A percentile compares a stretch with the other conserved stretches of the same genome.
These are phyloP conservation scores for Syrrhaptes paradoxus DNA, from an alignment of 2,113 vertebrate species.

Conservation along the genomic window DNA sequence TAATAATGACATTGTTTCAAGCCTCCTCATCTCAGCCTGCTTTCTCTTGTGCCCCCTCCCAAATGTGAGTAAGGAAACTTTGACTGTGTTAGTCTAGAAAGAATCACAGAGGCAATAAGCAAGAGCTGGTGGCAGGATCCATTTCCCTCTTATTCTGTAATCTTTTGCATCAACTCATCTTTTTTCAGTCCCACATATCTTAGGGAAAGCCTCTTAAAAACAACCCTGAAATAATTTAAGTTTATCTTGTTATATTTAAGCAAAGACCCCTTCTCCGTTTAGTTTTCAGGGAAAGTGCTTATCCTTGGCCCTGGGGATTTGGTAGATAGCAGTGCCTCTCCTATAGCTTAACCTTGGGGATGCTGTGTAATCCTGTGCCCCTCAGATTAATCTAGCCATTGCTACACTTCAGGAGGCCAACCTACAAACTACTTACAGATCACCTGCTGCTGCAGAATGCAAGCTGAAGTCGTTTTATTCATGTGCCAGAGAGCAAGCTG, in stretches of 20 bases:
- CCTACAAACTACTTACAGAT: neutral
- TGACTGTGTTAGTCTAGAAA: constrained; percentile 49
- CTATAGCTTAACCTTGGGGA: neutral
- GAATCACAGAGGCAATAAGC: constrained; percentile 45
- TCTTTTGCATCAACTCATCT: neutral
- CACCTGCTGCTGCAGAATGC: neutral
- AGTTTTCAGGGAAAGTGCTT: neutral
- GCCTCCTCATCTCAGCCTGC: neutral
- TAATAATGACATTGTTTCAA: neutral
- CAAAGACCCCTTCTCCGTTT: neutral
- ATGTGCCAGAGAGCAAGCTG: neutral
- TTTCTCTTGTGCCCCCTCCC: constrained; percentile 3
- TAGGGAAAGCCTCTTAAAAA: constrained; percentile 44
- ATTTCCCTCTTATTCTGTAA: constrained; percentile 19
- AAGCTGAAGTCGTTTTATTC: neutral
- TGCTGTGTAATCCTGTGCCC: neutral
- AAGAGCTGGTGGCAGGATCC: constrained; percentile 64
- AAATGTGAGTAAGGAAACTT: constrained; percentile 59
- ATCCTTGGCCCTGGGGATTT: neutral
- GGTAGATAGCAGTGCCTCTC: neutral
- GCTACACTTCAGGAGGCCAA: neutral
- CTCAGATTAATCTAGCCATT: neutral
- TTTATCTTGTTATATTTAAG: neutral
- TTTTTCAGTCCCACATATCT: neutral
- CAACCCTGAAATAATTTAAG: neutral